Percentiles rank a stretch among this genome's conserved stretches.
Conservation (phyloP, 2,797 vertebrate species). For the Hypotaenidia okinawae region DNA sequence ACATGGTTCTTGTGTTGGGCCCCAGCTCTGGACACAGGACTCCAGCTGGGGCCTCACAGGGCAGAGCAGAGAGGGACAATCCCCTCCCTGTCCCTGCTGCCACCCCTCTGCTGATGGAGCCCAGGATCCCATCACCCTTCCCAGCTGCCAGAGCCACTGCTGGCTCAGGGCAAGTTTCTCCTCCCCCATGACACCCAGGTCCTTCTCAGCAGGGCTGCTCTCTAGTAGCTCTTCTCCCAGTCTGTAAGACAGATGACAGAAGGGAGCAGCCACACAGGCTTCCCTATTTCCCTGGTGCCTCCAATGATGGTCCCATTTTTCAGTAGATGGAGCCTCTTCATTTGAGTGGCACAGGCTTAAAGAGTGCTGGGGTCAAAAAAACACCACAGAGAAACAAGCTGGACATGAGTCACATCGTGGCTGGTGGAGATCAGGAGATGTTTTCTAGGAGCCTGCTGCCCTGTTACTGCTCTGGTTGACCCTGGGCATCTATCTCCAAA, state of each 20-base stretch:
- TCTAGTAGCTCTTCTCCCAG: too few species aligned
- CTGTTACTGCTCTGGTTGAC: fast-evolving
- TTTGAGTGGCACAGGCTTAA: neutral
- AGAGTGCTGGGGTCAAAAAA: neutral
- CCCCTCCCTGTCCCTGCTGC: too few species aligned
- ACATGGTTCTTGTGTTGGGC: too few species aligned
- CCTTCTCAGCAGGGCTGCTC: too few species aligned
- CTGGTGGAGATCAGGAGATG: neutral
- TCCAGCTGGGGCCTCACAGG: too few species aligned
- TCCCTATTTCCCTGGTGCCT: neutral
- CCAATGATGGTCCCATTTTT: neutral
- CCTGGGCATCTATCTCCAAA: neutral
- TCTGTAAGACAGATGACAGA: neutral
- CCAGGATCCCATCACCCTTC: too few species aligned
- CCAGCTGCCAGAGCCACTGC: too few species aligned
- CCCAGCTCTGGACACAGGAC: too few species aligned
- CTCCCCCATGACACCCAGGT: too few species aligned
- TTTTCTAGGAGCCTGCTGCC: neutral
- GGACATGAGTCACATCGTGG: neutral
- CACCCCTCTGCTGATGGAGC: too few species aligned
- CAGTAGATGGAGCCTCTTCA: neutral
- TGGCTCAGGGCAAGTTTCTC: too few species aligned
- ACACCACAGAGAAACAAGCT: neutral
- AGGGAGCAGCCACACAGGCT: neutral
- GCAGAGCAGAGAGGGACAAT: too few species aligned